phyloP scores from a whole-genome alignment of 2,888 invertebrate genomes.

The Pheosia tremula region DNA sequence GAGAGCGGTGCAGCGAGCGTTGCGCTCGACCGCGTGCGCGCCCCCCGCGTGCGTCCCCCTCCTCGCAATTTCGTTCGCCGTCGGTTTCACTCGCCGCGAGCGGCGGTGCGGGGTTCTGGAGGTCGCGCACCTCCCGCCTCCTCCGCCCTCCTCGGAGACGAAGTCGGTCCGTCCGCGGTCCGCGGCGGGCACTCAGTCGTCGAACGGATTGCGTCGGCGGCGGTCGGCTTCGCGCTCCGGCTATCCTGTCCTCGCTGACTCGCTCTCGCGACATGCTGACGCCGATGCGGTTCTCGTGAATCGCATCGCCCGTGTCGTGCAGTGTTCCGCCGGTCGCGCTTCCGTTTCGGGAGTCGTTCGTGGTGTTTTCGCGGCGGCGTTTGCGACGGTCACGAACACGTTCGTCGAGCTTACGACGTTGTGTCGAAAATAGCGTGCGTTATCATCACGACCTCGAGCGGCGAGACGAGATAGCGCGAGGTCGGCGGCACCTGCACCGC shows the following conservation, averaged over 20 bases:
- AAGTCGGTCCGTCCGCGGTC: constrained; percentile 54
- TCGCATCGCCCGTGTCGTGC: constrained; percentile 41
- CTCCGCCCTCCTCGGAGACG: constrained; percentile 60
- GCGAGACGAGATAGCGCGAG: constrained; percentile 81
- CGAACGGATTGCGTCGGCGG: constrained; percentile 78
- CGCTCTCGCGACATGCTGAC: constrained; percentile 42
- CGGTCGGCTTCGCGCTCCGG: constrained; percentile 55
- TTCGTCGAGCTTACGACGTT: constrained; percentile 57
- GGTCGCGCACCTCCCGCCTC: constrained; percentile 75
- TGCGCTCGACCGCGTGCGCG: constrained; percentile 79
- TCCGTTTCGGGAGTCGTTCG: constrained; percentile 64
- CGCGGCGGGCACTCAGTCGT: constrained; percentile 70
- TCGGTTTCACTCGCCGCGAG: constrained; percentile 67
- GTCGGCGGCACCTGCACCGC: constrained; percentile 77
- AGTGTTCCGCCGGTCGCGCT: constrained; percentile 45
- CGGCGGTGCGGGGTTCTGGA: constrained; percentile 69
- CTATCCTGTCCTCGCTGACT: constrained; percentile 41
- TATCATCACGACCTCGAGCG: constrained; percentile 80
- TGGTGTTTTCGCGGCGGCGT: constrained; percentile 67
- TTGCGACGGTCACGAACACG: constrained; percentile 71
- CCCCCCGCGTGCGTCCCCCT: constrained; percentile 50
- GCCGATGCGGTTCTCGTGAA: constrained; percentile 47
- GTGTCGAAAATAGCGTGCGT: constrained; percentile 78
- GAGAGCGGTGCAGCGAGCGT: constrained; percentile 75
- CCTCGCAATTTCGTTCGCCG: constrained; percentile 67